Base-by-base conservation (phyloP, 2,113 vertebrate species). In the Turnix velox region DNA sequence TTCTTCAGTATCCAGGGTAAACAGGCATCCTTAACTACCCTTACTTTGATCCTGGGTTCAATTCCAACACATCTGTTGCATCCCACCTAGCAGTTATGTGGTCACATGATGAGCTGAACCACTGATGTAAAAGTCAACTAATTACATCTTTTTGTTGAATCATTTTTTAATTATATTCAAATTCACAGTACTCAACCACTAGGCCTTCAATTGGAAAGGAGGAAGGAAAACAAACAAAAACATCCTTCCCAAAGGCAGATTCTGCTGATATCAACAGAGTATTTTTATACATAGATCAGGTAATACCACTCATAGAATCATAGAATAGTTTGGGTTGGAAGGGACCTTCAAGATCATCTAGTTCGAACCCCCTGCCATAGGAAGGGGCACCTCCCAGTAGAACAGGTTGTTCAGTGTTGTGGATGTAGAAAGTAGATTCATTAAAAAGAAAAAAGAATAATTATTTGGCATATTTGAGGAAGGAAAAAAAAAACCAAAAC, bases 221-320 rank as follows among this genome's bases (percentile, higher is more conserved):
- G 37, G 57, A 58, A 71, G 37, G n/a, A 40, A 81, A 71, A 52
- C 12, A 11, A 54, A 28, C 16, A 65, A 46, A 65, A 31, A 2
- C 4, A 52, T 17, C 16, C 33, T 31, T 30, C 2, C 1, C 23
- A 77, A 22, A 66, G 30, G 14, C 39, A 77, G 27, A 59, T 48
- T n/a, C 11, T 37, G 51, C 5, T n/a, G n/a, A n/a, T n/a, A n/a
- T n/a, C n/a, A n/a, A n/a, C n/a, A n/a, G n/a, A n/a, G n/a, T n/a
- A n/a, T n/a, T n/a, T n/a, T n/a, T n/a, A n/a, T n/a, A n/a, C n/a
- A n/a, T n/a, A n/a, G n/a, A n/a, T n/a, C n/a, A n/a, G n/a, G n/a
- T 31, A 84, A 74, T 4, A 12, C 2, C 24, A n/a, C 18, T 87
- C 18, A 19, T 0, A 0, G 14, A 63, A n/a, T n/a, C n/a, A n/a